Base-by-base conservation (phyloP, 1,140 invertebrate genomes). In the Steinernema khuongi region DNA sequence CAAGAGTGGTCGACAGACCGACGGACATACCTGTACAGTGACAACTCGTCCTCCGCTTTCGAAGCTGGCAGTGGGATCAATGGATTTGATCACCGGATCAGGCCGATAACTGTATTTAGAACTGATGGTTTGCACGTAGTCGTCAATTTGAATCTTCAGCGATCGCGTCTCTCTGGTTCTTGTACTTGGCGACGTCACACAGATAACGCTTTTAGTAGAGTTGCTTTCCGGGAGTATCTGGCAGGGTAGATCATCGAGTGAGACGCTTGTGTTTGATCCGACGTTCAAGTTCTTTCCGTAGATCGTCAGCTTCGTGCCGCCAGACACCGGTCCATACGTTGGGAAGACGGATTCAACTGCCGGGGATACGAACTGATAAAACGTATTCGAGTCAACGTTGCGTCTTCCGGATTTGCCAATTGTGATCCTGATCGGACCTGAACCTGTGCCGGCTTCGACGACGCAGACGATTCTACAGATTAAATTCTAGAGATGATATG, bases 241-340 rank as follows among this genome's bases (percentile, higher is more conserved):
- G 87, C 96, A 98, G 1, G 91, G 90, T 68, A 94, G 88, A 77
- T 94, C 91, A 86, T 96, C 94, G 7, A 98, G 87, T 85, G 90
- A 92, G 0, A 94, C 93, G 1, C 90, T 90, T 72, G 94, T 91
- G 74, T 90, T 90, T 31, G 92, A 94, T 1, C 96, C 96, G 83
- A 97, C 94, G 84, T 97, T 95, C 66, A 99, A 87, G 87, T 95
- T 92, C 77, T 91, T 89, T 19, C 96, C 96, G 77, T 90, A 91
- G 73, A 99, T 91, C 1, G 92, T 92, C 66, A 99, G 86, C 79
- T 91, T 90, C 0, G 95, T 97, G 0, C 96, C 96, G 28, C 96
- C 96, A 77, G 93, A 94, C 79, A 92, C 90, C 1, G 96, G 96
- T 0, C 96, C 96, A 60, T 93, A 88, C 0, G 89, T 87, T 0